These are phyloP conservation scores for Dolichomitus sp. DNA, from an alignment of 2,888 invertebrate species.

Conservation along the genomic window DNA sequence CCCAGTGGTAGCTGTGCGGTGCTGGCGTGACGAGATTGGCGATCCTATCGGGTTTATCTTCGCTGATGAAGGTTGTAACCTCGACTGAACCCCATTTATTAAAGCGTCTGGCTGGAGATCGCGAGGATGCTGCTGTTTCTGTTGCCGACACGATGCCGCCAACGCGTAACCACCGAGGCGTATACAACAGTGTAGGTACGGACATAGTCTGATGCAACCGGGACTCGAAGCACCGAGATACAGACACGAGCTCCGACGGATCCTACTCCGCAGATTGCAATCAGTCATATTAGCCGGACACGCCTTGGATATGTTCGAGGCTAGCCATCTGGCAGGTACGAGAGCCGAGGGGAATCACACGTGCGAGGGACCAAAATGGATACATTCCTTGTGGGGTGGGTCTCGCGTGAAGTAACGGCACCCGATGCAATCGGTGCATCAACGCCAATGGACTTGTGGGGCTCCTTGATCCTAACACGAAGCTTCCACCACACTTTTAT, in stretches of 20 bases:
- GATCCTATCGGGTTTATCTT: slow-evolving; percentile 81
- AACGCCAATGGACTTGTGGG: slow-evolving; percentile 18
- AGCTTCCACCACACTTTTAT: no score
- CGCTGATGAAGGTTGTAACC: slow-evolving; percentile 84
- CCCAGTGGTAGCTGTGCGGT: slow-evolving; percentile 51
- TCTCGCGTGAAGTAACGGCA: slow-evolving; percentile 53
- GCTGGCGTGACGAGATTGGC: slow-evolving; percentile 81
- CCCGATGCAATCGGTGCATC: slow-evolving; percentile 47
- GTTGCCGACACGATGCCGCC: slow-evolving; percentile 52
- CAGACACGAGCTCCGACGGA: slow-evolving; percentile 49
- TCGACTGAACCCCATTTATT: slow-evolving; percentile 81
- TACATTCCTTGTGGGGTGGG: slow-evolving; percentile 39
- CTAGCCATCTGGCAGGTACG: slow-evolving; percentile 72
- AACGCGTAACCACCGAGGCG: slow-evolving; percentile 28
- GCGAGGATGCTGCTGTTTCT: slow-evolving; percentile 51
- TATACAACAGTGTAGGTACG: background rate
- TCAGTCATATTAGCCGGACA: slow-evolving; percentile 81
- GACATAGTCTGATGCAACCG: slow-evolving; percentile 28
- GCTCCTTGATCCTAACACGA: background rate
- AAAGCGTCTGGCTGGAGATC: slow-evolving; percentile 73
- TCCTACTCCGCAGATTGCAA: slow-evolving; percentile 77
- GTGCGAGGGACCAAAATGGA: slow-evolving; percentile 47
- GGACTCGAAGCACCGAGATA: slow-evolving; percentile 5
- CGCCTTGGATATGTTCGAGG: slow-evolving; percentile 75
- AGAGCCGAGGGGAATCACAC: slow-evolving; percentile 33